Evolutionary conservation across 2,113 vertebrate species (phyloP).

Genomic region (Hydrochoerus hydrochaeris): DNA sequence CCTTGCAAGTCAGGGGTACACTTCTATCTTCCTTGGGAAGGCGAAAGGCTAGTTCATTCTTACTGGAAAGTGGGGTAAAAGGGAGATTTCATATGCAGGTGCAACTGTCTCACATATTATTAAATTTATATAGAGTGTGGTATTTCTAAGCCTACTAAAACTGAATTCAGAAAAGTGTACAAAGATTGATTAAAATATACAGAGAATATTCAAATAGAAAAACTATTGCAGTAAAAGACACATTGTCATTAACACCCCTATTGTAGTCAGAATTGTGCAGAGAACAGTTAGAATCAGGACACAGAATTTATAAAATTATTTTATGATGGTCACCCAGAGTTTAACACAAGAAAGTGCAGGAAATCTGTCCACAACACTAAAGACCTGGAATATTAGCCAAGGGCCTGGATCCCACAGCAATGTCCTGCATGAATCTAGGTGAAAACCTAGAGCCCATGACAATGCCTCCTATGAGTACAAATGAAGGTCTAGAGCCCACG

Average conservation of each 20-base stretch:
- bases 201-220: background rate
- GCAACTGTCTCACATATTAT: background rate
- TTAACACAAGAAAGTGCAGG: too few species aligned
- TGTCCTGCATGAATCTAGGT: too few species aligned
- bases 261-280: too few species aligned
- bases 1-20: background rate
- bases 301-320: too few species aligned
- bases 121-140: background rate
- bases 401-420: too few species aligned
- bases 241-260: background rate
- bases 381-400: too few species aligned
- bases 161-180: background rate
- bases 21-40: background rate
- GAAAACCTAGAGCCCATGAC: too few species aligned
- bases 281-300: too few species aligned
- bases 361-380: too few species aligned
- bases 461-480: too few species aligned
- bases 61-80: background rate
- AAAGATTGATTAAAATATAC: background rate
- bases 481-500: too few species aligned
- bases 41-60: background rate
- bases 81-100: background rate
- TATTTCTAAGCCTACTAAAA: background rate
- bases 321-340: too few species aligned
- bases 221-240: background rate